A percentile compares a stretch with the other conserved stretches of the same genome.
These are phyloP conservation scores for Paramormyrops kingsleyae DNA, from an alignment of 2,113 vertebrate genomes.

Conservation along the genomic window DNA sequence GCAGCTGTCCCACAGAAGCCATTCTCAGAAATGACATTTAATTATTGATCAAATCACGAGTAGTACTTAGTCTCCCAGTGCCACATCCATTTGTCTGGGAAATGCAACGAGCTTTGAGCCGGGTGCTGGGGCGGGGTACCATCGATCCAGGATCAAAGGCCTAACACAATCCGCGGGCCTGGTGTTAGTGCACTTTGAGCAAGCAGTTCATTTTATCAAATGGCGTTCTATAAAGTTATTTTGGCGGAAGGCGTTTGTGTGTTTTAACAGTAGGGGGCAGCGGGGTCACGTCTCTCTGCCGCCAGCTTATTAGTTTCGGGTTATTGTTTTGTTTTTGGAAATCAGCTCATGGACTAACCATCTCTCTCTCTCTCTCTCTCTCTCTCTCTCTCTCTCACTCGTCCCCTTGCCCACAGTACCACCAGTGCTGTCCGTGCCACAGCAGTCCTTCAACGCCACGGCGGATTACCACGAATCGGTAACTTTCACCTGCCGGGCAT, in stretches of 20 bases:
- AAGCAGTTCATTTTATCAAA: not conserved
- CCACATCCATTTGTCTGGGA: not conserved
- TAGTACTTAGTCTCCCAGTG: not conserved
- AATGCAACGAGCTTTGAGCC: not conserved
- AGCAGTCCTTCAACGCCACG: slow-evolving; percentile 89
- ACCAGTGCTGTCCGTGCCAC: slow-evolving; percentile 71
- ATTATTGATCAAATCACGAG: not conserved
- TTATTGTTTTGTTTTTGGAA: not conserved
- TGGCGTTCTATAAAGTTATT: not conserved
- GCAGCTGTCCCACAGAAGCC: not conserved
- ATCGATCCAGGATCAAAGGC: not conserved
- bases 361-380: slow-evolving; percentile 7
- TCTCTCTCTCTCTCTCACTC: slow-evolving; percentile 2
- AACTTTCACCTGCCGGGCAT: slow-evolving; percentile 79
- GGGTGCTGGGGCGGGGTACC: not conserved
- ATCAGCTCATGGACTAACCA: not conserved
- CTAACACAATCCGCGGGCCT: not conserved
- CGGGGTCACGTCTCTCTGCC: not conserved
- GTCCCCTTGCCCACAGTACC: slow-evolving; percentile 66
- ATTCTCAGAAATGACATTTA: slow-evolving; percentile 2
- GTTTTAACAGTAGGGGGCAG: not conserved
- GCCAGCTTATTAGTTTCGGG: not conserved
- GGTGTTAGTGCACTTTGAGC: not conserved
- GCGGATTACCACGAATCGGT: slow-evolving; percentile 85
- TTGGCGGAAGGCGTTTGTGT: not conserved